Conservation (phyloP, 37 sponge, comb jelly and placozoan genomes). For the Bolinopsis microptera region DNA sequence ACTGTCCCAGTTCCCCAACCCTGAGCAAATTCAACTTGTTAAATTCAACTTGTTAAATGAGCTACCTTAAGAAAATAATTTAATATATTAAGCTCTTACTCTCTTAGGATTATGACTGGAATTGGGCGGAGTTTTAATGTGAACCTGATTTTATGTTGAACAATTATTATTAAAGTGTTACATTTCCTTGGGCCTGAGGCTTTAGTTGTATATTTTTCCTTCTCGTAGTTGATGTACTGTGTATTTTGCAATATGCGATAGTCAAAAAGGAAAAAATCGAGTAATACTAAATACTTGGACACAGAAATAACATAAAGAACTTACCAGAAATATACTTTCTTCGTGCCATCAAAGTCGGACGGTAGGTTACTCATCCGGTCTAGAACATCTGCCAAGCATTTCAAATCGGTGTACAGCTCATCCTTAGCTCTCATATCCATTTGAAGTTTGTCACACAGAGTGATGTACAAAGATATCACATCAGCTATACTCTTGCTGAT, state of each 20-base stretch:
- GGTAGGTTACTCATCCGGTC: constrained; percentile 84
- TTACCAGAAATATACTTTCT: constrained; percentile 81
- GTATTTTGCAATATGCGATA: too few relatives aligned
- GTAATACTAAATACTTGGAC: background rate
- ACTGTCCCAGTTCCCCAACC: constrained; percentile 76
- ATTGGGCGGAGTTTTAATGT: too few relatives aligned
- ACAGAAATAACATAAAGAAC: background rate
- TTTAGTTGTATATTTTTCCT: too few relatives aligned
- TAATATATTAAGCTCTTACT: too few relatives aligned
- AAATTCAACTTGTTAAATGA: too few relatives aligned
- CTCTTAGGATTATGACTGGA: too few relatives aligned
- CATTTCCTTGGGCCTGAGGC: too few relatives aligned
- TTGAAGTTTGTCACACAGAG: constrained; percentile 84
- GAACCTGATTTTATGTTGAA: too few relatives aligned
- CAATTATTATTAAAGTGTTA: too few relatives aligned
- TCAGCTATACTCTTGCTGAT: constrained; percentile 86
- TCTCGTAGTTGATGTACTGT: too few relatives aligned
- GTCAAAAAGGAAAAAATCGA: background rate
- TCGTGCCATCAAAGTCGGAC: constrained; percentile 72
- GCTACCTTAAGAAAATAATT: too few relatives aligned
- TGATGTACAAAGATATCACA: constrained; percentile 91
- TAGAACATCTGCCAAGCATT: constrained; percentile 84
- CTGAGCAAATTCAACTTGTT: too few relatives aligned
- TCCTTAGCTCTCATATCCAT: constrained; percentile 89
- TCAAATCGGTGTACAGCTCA: constrained; percentile 90